A percentile compares a stretch with the other conserved stretches of the same genome.
phyloP scores from a whole-genome alignment of 1,140 invertebrate species.

The Latrodectus geometricus region DNA sequence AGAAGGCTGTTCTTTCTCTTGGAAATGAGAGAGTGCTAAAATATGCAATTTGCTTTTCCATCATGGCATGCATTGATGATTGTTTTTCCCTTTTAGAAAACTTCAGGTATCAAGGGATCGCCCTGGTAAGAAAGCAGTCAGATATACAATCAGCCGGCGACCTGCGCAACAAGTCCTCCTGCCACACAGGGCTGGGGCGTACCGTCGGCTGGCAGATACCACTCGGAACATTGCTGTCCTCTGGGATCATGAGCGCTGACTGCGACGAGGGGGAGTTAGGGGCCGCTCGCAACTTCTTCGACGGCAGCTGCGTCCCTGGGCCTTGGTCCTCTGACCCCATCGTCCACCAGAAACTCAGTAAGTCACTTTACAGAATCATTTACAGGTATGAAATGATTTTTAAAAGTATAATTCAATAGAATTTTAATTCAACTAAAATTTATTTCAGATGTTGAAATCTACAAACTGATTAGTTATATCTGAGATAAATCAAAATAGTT shows the following conservation, averaged over 20 bases:
- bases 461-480: no score
- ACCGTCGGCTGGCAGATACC: conserved; percentile 82
- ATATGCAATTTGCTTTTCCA: no score
- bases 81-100: conserved; percentile 70
- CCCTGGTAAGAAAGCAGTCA: conserved; percentile 78
- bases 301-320: conserved; percentile 81
- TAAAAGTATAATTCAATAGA: not conserved
- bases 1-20: no score
- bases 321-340: conserved; percentile 80
- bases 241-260: conserved; percentile 76
- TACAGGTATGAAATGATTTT: not conserved
- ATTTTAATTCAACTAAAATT: not conserved
- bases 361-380: not conserved
- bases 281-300: conserved; percentile 82
- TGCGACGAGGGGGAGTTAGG: conserved; percentile 74
- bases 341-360: conserved; percentile 71
- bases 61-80: not conserved
- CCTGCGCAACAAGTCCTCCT: conserved; percentile 79
- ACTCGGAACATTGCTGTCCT: conserved; percentile 75
- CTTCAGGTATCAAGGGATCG: conserved; percentile 83
- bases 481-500: no score
- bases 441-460: no score
- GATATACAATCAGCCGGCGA: conserved; percentile 76
- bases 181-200: conserved; percentile 82
- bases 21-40: no score